A percentile compares a stretch with the other conserved stretches of the same genome.
phyloP scores from a whole-genome alignment of 2,113 vertebrate genomes.

The Neodontobutis hainanensis region DNA sequence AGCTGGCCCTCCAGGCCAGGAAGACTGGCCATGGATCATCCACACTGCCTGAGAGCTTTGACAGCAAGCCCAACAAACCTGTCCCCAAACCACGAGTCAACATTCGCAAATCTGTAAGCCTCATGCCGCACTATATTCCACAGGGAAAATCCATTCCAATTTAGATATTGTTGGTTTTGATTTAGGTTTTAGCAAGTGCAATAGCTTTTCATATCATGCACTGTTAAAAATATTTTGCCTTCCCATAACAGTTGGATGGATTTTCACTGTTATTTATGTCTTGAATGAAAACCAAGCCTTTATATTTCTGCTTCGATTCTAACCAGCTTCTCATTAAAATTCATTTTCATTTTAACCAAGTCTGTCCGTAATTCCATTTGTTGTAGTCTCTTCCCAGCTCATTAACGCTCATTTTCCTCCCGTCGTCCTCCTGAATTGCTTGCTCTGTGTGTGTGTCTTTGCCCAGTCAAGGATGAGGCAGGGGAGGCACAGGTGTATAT shows the following conservation, averaged over 20 bases:
- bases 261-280: constrained; percentile 34
- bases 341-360: constrained; percentile 24
- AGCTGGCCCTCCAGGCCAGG: constrained; percentile 95
- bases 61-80: constrained; percentile 96
- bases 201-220: not conserved
- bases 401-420: not conserved
- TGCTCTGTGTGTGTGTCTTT: constrained; percentile 18
- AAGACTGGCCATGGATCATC: constrained; percentile 95
- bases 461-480: constrained; percentile 30
- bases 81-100: constrained; percentile 97
- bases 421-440: constrained; percentile 1
- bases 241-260: constrained; percentile 34
- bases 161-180: not conserved
- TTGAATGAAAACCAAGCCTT: constrained; percentile 2
- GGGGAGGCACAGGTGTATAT: constrained; percentile 51
- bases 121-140: no score
- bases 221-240: constrained; percentile 2
- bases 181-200: not conserved
- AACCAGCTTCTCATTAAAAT: constrained; percentile 32
- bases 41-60: constrained; percentile 97
- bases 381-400: constrained; percentile 17
- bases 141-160: constrained; percentile 42
- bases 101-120: constrained; percentile 98
- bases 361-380: constrained; percentile 21
- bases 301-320: constrained; percentile 13